A percentile compares a stretch with the other conserved stretches of the same genome.
Evolutionary conservation across 2,888 invertebrate genomes (phyloP).

Genomic region (Invenusta paracnida): DNA sequence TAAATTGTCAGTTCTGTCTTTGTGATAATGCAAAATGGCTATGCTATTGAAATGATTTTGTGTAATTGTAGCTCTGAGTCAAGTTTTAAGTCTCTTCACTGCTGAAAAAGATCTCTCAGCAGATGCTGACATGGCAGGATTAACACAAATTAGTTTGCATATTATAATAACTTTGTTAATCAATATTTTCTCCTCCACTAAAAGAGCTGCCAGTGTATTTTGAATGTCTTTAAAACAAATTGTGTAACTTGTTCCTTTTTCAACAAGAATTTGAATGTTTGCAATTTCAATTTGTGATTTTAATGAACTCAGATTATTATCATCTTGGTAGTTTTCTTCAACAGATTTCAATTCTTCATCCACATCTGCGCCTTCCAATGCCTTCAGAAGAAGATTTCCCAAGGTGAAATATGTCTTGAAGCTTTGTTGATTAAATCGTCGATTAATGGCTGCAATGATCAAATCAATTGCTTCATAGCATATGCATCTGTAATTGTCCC

Average conservation of each 20-base stretch:
- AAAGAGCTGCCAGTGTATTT: not conserved
- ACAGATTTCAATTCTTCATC: not conserved
- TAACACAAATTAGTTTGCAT: not conserved
- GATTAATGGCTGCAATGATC: not conserved
- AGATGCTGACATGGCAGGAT: not conserved
- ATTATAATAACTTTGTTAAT: not conserved
- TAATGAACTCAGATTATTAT: not conserved
- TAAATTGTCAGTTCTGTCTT: conserved; percentile 24
- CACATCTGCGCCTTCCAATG: not conserved
- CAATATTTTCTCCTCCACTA: not conserved
- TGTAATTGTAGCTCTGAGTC: not conserved
- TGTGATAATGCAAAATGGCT: conserved; percentile 20
- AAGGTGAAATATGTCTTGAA: not conserved
- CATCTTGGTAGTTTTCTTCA: not conserved
- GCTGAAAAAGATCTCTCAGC: not conserved
- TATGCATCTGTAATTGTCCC: no score
- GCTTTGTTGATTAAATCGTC: not conserved
- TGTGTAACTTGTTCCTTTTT: not conserved
- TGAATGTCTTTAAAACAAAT: not conserved
- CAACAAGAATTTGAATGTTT: not conserved
- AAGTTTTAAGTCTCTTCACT: not conserved
- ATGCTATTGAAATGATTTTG: conserved; percentile 4
- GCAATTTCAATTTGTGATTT: not conserved
- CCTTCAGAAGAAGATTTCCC: not conserved
- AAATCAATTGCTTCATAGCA: not conserved